Evolutionary conservation across 2,888 invertebrate genomes (phyloP), one percentile per base, ranked within the genome.

Genomic region (Crioceris asparagi): DNA sequence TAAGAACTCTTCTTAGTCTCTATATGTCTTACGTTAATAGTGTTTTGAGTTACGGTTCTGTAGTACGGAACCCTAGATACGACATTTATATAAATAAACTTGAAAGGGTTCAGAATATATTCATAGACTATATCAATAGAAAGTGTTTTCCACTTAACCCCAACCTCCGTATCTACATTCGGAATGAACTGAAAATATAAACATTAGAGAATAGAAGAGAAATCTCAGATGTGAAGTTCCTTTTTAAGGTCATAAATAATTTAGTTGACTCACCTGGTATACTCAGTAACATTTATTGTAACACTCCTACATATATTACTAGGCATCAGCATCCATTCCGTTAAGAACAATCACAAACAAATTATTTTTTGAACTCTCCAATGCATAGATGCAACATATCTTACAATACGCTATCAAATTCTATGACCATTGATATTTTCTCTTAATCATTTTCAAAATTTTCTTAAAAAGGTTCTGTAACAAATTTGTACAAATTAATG

Each of bases 11-110:
- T 6, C 26, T 11, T 26, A 26, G 11, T 26, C 12, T 29, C 3
- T n/a, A 29, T 29, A 29, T 29, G 29, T 29, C 29, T 6, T 29
- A 29, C 10, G 29, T 29, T 4, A 29, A 29, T 29, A 29, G 29
- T 29, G 29, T 29, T 29, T 29, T n/a, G 29, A 29, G 29, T 29
- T n/a, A 29, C 16, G 29, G 29, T n/a, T 29, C 29, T n/a, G 5
- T n/a, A 29, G 16, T 29, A 29, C 16, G 29, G 29, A 29, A 29
- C 3, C 7, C 7, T 11, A 10, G 11, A 8, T 29, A 8, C 12
- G 29, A 29, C 11, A 29, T 29, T 29, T 11, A 29, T 11, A 29
- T 29, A n/a, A 29, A 29, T 29, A 29, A 11, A 29, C 29, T n/a
- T 29, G 29, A 29, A 29, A 4, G 11, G 29, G 3, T 29, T 3